Base-by-base conservation (phyloP, 2,888 invertebrate species). In the Dexiosoma caninum region DNA sequence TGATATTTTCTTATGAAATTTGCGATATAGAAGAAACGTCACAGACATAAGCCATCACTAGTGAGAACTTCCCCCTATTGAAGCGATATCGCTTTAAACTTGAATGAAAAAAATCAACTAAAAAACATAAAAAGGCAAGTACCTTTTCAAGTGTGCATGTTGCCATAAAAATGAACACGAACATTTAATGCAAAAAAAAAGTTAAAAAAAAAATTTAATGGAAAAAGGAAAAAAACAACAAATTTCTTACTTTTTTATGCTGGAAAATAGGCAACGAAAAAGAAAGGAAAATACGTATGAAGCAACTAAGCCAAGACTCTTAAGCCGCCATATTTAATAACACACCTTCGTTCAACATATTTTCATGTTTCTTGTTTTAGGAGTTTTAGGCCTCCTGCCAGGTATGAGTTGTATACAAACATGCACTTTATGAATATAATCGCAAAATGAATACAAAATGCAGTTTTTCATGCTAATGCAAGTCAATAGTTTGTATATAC, bases 251-350 rank as follows among this genome's bases (percentile, higher is more conserved):
- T 27, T 27, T 27, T 27, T 27, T 64, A 49, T 62, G 30, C n/a
- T 64, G 59, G 57, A 64, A 69, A 74, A 44, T 55, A 66, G 12
- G 69, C 32, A 37, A 78, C 57, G 21, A 16, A 8, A 75, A 49
- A 37, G 7, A 37, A 55, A 30, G n/a, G 12, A 49, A 60, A 60
- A 16, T 23, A 37, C 60, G 44, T 42, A 16, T 60, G 42, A 37
- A 53, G 51, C 60, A 74, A 69, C 67, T 51, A 64, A 69, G 40
- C 40, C 62, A 35, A 62, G 53, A 23, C 60, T 69, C 67, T 40
- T 35, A 59, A 78, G 83, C 77, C 86, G 86, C 86, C 86, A 86
- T 86, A 84, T 86, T 86, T 85, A 86, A 86, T 86, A 83, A 84
- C 83, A 84, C 82, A 79, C 82, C 80, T 83, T 82, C 80, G 53